A percentile compares a stretch with the other conserved stretches of the same genome.
Evolutionary conservation across 1,140 invertebrate species (phyloP).

Genomic region (Littorina saxatilis): DNA sequence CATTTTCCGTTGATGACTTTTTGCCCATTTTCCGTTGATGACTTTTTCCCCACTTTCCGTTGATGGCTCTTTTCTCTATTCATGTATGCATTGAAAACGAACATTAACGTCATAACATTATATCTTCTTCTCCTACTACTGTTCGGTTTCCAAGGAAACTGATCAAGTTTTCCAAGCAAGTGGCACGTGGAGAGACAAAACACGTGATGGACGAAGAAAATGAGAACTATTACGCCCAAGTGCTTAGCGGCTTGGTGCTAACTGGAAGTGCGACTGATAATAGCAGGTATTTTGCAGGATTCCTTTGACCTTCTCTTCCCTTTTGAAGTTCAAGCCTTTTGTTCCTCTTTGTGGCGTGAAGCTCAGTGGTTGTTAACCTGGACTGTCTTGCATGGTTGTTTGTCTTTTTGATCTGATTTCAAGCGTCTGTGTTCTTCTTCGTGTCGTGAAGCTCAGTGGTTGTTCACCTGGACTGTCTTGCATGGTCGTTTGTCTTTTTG

Average conservation of each 20-base stretch:
- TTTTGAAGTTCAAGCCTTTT: too few species aligned
- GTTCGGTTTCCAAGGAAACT: conserved; percentile 18
- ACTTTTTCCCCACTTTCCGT: neutral
- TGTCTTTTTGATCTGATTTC: too few species aligned
- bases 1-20: too few species aligned
- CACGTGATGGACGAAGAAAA: conserved; percentile 8
- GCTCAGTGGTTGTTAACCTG: too few species aligned
- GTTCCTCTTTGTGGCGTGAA: too few species aligned
- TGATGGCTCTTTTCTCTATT: neutral
- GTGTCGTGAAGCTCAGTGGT: too few species aligned
- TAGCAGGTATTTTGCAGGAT: neutral
- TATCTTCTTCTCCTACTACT: neutral
- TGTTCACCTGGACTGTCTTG: too few species aligned
- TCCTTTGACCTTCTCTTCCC: too few species aligned
- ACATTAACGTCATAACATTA: neutral
- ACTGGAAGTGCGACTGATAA: neutral
- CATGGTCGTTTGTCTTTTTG: too few species aligned
- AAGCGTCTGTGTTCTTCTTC: too few species aligned
- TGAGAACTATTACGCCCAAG: conserved; percentile 32
- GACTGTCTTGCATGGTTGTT: too few species aligned
- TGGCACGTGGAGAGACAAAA: conserved; percentile 2
- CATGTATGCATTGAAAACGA: neutral
- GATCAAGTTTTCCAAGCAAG: conserved; percentile 14
- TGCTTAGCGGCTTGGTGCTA: neutral
- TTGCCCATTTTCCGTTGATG: too few species aligned